These are phyloP conservation scores for Lutjanus erythropterus DNA, from an alignment of 2,113 vertebrate species.

Conservation along the genomic window DNA sequence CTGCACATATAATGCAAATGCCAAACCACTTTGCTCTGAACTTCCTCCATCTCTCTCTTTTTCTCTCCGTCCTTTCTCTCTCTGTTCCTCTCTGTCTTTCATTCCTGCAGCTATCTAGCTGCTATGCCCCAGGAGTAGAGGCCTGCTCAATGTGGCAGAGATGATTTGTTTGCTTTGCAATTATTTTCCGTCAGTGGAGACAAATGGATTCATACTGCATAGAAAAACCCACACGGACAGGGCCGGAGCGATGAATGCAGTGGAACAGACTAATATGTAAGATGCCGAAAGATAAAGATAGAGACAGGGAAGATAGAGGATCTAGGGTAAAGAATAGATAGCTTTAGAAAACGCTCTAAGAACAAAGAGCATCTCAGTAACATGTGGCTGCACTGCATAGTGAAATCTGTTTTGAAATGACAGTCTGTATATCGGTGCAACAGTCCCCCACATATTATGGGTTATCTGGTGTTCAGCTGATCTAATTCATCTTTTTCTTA, in stretches of 20 bases:
- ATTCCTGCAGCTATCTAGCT: conserved; percentile 78
- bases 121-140: conserved; percentile 85
- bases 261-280: conserved; percentile 58
- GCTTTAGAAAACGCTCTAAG: conserved; percentile 4
- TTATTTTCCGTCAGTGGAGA: conserved; percentile 98
- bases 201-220: conserved; percentile 92
- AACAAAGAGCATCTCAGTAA: not conserved
- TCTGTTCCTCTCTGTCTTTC: conserved; percentile 53
- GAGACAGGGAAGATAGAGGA: conserved; percentile 54
- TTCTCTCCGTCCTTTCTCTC: conserved; percentile 35
- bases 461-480: not conserved
- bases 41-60: conserved; percentile 38
- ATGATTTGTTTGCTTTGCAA: conserved; percentile 99
- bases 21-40: conserved; percentile 68
- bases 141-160: conserved; percentile 89
- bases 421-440: not conserved
- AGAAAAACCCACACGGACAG: conserved; percentile 79
- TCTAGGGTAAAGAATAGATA: conserved; percentile 36
- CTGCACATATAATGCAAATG: conserved; percentile 79
- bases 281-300: conserved; percentile 57
- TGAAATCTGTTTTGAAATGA: conserved; percentile 12
- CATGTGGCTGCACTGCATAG: not conserved
- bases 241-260: conserved; percentile 65
- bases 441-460: not conserved
- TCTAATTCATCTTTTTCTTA: not conserved